Conservation (phyloP, 1,140 invertebrate species). For the Plectrocnemia conspersa region DNA sequence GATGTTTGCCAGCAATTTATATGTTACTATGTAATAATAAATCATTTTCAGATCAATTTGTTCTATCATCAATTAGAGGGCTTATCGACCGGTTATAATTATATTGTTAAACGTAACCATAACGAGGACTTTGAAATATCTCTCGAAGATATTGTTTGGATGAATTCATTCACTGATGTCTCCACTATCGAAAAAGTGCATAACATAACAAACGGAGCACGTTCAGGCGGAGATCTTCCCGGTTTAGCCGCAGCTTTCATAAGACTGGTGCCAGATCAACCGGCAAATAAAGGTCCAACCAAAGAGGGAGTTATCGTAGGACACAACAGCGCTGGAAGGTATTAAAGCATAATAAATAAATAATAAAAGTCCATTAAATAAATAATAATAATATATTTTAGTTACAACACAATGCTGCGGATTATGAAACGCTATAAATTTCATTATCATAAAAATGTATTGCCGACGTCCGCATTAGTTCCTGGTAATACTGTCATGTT, state of each 20-base stretch:
- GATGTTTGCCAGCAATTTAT: background rate
- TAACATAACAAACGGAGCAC: slow-evolving; percentile 42
- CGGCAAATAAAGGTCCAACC: slow-evolving; percentile 40
- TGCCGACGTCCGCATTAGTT: slow-evolving; percentile 54
- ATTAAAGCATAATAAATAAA: slow-evolving; percentile 7
- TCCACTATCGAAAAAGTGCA: slow-evolving; percentile 56
- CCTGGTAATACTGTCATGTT: slow-evolving; percentile 69
- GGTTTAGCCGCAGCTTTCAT: slow-evolving; percentile 45
- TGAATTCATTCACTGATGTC: slow-evolving; percentile 74
- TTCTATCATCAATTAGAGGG: slow-evolving; percentile 68
- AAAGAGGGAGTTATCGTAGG: slow-evolving; percentile 46
- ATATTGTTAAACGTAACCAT: slow-evolving; percentile 59
- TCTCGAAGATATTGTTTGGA: slow-evolving; percentile 63
- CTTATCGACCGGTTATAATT: slow-evolving; percentile 62
- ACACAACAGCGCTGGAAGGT: slow-evolving; percentile 54
- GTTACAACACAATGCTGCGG: slow-evolving; percentile 81
- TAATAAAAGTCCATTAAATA: slow-evolving; percentile 3
- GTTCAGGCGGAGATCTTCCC: slow-evolving; percentile 39
- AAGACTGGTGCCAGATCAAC: slow-evolving; percentile 37
- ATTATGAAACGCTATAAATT: slow-evolving; percentile 88
- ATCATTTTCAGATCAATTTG: slow-evolving; percentile 55
- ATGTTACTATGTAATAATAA: background rate
- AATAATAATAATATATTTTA: slow-evolving; percentile 37
- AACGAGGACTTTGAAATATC: slow-evolving; percentile 55
- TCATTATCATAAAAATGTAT: slow-evolving; percentile 61